Evolutionary conservation across 2,888 invertebrate species (phyloP).

Genomic region (Sisyra terminalis): DNA sequence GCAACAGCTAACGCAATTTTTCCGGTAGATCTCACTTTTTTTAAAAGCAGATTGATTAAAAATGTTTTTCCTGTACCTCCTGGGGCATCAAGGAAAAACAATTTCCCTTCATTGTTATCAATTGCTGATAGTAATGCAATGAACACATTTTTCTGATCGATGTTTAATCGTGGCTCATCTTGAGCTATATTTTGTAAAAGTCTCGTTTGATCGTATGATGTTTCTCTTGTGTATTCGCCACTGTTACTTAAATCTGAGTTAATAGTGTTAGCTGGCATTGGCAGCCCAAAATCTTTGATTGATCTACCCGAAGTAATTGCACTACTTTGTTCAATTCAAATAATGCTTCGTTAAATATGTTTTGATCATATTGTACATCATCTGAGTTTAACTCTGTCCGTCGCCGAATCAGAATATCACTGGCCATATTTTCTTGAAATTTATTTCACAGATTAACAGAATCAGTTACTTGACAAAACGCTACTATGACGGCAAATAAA

Average conservation of each 20-base stretch:
- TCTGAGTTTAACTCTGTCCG: constrained; percentile 8
- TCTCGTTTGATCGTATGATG: constrained; percentile 9
- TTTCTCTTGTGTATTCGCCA: constrained; percentile 10
- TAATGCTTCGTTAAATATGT: constrained; percentile 9
- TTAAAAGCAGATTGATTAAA: too few relatives aligned
- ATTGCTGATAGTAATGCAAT: constrained; percentile 2
- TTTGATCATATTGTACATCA: constrained; percentile 9
- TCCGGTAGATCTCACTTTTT: constrained; percentile 15
- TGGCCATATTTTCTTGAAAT: too few relatives aligned
- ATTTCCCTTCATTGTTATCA: constrained; percentile 8
- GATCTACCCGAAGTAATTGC: constrained; percentile 9
- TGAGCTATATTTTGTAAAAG: constrained; percentile 9
- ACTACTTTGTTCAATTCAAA: constrained; percentile 9
- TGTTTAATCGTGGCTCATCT: constrained; percentile 7
- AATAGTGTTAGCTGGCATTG: not conserved
- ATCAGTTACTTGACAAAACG: constrained; percentile 9
- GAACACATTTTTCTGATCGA: constrained; percentile 6
- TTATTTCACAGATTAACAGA: constrained; percentile 7
- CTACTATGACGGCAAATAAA: constrained; percentile 9
- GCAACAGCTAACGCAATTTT: constrained; percentile 21
- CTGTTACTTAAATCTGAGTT: constrained; percentile 4
- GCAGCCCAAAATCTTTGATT: constrained; percentile 8
- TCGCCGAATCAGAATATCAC: constrained; percentile 5
- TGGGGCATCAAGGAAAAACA: constrained; percentile 19
- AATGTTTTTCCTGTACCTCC: too few relatives aligned